A percentile compares a stretch with the other conserved stretches of the same genome.
These are phyloP conservation scores for Tetrao urogallus DNA, from an alignment of 2,113 vertebrate species.

Conservation along the genomic window DNA sequence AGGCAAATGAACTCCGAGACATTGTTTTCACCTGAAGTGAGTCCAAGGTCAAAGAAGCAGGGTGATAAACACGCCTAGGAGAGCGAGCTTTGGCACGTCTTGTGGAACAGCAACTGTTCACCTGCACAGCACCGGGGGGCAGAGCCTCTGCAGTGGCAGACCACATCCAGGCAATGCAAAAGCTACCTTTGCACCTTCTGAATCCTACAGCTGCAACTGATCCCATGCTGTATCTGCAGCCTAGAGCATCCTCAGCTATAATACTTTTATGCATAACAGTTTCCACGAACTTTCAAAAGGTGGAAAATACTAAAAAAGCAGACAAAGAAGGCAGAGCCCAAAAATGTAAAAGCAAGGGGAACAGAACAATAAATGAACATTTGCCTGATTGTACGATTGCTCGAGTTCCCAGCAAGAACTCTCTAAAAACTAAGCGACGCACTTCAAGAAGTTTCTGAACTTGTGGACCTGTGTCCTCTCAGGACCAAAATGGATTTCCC, in stretches of 20 bases:
- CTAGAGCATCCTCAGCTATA: background rate
- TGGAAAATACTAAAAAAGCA: background rate
- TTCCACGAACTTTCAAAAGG: background rate
- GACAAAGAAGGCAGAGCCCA: background rate
- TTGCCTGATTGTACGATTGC: no score
- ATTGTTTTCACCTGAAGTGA: background rate
- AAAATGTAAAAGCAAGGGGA: background rate
- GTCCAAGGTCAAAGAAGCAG: background rate
- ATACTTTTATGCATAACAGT: background rate
- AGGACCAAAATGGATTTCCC: background rate
- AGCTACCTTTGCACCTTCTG: background rate
- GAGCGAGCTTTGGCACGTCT: background rate
- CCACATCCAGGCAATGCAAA: background rate
- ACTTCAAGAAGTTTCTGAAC: background rate
- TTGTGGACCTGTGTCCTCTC: background rate
- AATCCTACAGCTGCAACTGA: background rate
- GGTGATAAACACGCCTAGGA: background rate
- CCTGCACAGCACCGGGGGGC: background rate
- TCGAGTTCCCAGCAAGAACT: background rate
- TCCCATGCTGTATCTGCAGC: no score
- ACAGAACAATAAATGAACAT: background rate
- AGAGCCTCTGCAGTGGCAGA: background rate
- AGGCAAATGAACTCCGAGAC: background rate
- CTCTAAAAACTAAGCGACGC: background rate
- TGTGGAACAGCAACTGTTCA: background rate